Evolutionary conservation across 2,797 vertebrate species (phyloP).

Genomic region (Aratinga solstitialis): DNA sequence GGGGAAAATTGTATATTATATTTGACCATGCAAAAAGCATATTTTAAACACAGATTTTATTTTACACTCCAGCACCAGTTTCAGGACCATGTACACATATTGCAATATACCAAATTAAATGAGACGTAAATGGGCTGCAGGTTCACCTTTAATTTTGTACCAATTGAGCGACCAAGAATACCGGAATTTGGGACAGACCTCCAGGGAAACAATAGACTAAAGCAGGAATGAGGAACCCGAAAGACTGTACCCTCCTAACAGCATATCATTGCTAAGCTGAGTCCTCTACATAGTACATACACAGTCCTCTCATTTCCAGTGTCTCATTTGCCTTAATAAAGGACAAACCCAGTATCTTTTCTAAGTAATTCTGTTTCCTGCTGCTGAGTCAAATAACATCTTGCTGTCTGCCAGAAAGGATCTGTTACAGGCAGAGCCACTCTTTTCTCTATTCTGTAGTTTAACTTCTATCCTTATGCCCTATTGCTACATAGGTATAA

Average conservation of each 20-base stretch:
- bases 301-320: background rate
- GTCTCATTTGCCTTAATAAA: background rate
- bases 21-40: background rate
- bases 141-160: background rate
- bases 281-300: rapidly evolving
- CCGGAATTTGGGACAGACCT: background rate
- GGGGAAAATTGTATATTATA: background rate
- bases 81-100: background rate
- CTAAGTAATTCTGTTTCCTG: background rate
- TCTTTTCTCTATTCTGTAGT: background rate
- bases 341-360: rapidly evolving
- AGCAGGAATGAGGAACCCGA: background rate
- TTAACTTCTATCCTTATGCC: background rate
- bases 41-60: background rate
- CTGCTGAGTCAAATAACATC: background rate
- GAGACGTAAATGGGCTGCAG: background rate
- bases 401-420: background rate
- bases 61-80: background rate
- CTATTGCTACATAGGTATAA: background rate
- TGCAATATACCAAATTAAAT: background rate
- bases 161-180: background rate
- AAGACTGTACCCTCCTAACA: background rate
- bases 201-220: background rate
- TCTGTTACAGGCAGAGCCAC: background rate
- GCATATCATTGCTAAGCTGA: background rate